A percentile compares a stretch with the other conserved stretches of the same genome.
Conservation (phyloP, 2,797 vertebrate genomes). For the Microctenopoma stevenorrisi region DNA sequence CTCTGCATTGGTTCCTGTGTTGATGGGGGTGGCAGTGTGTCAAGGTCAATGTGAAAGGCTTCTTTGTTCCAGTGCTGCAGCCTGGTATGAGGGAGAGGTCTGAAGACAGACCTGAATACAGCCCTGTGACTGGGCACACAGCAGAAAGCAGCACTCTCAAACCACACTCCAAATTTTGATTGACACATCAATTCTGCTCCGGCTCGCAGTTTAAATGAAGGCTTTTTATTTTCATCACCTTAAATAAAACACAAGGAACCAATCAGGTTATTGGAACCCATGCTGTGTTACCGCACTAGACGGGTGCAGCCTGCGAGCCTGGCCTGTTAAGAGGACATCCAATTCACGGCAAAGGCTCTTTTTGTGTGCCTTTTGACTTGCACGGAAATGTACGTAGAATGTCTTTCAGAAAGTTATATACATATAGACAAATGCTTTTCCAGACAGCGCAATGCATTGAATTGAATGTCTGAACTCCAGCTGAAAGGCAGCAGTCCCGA, state of each 20-base stretch:
- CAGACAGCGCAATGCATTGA: slow-evolving; percentile 71
- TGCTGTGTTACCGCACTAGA: slow-evolving; percentile 15
- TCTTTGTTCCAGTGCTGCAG: slow-evolving; percentile 80
- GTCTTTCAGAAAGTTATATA: slow-evolving; percentile 67
- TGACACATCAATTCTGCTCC: slow-evolving; percentile 51
- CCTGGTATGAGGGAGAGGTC: slow-evolving; percentile 68
- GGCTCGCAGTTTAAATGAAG: slow-evolving; percentile 48
- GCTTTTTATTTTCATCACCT: slow-evolving; percentile 58
- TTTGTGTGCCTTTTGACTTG: slow-evolving; percentile 66
- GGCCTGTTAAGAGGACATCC: slow-evolving; percentile 47
- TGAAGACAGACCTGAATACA: slow-evolving; percentile 74
- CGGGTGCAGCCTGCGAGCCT: slow-evolving; percentile 22
- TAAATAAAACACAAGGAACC: slow-evolving; percentile 49
- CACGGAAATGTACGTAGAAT: slow-evolving; percentile 75
- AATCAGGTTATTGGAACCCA: slow-evolving; percentile 22
- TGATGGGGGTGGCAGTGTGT: slow-evolving; percentile 80
- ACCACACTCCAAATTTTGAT: slow-evolving; percentile 69
- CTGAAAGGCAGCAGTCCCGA: slow-evolving; percentile 75
- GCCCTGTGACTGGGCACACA: slow-evolving; percentile 68
- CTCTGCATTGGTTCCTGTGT: slow-evolving; percentile 81
- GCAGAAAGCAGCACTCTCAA: slow-evolving; percentile 58
- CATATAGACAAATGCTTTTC: slow-evolving; percentile 70
- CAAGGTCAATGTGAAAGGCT: slow-evolving; percentile 85
- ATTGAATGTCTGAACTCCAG: slow-evolving; percentile 81
- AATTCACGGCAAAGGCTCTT: slow-evolving; percentile 32